These are phyloP conservation scores for Pelodiscus sinensis DNA, from an alignment of 2,113 vertebrate genomes.

Conservation along the genomic window DNA sequence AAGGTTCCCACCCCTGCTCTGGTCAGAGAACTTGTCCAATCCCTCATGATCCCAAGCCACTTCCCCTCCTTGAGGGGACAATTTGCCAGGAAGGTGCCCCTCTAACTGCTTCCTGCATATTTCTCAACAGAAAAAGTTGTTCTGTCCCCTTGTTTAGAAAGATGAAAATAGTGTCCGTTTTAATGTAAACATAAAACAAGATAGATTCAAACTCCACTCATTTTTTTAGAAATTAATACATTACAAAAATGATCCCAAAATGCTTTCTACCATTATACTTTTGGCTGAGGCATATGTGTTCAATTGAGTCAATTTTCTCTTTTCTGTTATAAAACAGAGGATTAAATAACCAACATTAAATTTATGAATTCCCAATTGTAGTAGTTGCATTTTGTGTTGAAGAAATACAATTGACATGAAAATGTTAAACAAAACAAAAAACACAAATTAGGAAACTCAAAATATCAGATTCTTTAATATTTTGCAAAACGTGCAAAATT, in stretches of 20 bases:
- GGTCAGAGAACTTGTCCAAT: neutral
- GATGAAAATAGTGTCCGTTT: neutral
- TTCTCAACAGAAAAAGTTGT: neutral
- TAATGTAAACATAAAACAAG: neutral
- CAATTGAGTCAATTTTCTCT: neutral
- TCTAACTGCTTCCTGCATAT: neutral
- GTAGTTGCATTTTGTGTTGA: neutral
- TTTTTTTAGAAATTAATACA: neutral
- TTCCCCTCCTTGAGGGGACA: rapidly evolving
- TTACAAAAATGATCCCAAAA: neutral
- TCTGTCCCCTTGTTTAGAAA: neutral
- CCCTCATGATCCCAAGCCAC: neutral
- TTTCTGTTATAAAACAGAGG: neutral
- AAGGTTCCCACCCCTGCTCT: no score
- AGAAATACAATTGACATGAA: neutral
- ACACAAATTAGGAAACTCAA: neutral
- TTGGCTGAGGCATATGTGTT: neutral
- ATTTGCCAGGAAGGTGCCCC: neutral
- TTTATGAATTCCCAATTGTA: neutral
- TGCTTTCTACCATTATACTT: neutral
- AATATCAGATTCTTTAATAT: neutral
- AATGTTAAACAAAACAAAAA: neutral
- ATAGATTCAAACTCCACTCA: neutral
- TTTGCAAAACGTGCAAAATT: constrained; percentile 11
- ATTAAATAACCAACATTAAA: neutral